Base-by-base conservation (phyloP, 1,140 invertebrate species). In the Drosophila ananassae region DNA sequence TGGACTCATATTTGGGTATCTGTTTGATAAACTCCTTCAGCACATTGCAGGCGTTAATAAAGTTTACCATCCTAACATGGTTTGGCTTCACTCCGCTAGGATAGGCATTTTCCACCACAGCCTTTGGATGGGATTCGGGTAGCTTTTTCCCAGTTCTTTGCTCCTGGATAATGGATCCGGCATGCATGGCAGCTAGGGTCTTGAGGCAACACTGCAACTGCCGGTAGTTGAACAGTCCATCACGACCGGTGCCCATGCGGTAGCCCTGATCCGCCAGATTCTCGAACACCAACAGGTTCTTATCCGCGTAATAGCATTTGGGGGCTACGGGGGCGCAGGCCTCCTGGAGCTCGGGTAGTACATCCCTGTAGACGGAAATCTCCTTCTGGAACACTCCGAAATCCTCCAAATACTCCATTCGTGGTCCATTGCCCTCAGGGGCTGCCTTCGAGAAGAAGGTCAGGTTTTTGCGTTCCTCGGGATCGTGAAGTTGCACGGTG, bases 151-250 rank as follows among this genome's bases (percentile, higher is more conserved):
- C 91, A 47, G 91, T 84, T n/a, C 63, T 82, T 12, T 92, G 84
- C 69, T 95, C 94, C 37, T 91, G 92, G n/a, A 94, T 91, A 6
- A 93, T 89, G 2, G 93, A 94, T 8, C 93, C 92, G 0, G 93
- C 93, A 71, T 95, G 94, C 71, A 94, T 73, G 52, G 84, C 92
- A 2, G 94, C 94, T 47, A 95, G 55, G 0, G 92, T 81, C 61
- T 92, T 92, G 0, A 95, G 77, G 10, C 90, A 92, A 2, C 93
- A 92, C n/a, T 90, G 85, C 8, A 94, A 71, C 56, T 94, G 92
- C 8, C 93, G 90, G 55, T 92, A 91, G n/a, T 92, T 74, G 2
- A 94, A 87, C 0, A 93, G 13, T 22, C 92, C 92, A 58, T 80
- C 77, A 0, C 84, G 87, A 22, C 73, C 84, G 0, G 91, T 63